These are phyloP conservation scores for Diachasmimorpha longicaudata DNA, from an alignment of 1,140 invertebrate genomes.

Conservation along the genomic window DNA sequence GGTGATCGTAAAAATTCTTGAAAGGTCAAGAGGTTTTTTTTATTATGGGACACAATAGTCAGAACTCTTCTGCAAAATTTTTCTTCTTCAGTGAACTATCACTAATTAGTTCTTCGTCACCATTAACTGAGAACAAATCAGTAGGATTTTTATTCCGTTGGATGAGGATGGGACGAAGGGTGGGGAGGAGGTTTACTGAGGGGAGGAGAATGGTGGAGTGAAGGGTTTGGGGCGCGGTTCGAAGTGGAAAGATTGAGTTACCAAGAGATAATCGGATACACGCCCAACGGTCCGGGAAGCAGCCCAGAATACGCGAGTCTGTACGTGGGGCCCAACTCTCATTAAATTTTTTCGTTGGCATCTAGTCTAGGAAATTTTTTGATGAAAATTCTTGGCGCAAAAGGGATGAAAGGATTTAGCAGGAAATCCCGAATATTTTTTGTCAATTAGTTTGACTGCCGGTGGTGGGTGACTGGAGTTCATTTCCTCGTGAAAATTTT, in stretches of 20 bases:
- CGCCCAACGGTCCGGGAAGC: constrained; percentile 45
- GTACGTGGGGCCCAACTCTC: constrained; percentile 24
- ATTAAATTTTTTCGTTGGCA: neutral
- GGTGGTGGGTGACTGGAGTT: too few species aligned
- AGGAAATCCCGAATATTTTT: too few species aligned
- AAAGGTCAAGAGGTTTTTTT: too few species aligned
- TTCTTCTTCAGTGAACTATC: too few species aligned
- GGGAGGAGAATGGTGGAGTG: neutral
- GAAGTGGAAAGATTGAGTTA: constrained; percentile 50
- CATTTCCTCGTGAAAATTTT: too few species aligned
- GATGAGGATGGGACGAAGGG: neutral
- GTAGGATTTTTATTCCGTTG: neutral
- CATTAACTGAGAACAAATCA: neutral
- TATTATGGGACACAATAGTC: too few species aligned
- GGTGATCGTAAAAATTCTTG: too few species aligned
- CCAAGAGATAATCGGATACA: constrained; percentile 54
- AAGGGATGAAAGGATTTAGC: neutral
- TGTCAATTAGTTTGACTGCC: too few species aligned
- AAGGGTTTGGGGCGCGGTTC: constrained; percentile 19
- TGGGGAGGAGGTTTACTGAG: neutral
- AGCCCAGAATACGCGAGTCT: constrained; percentile 41
- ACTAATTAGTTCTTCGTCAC: neutral
- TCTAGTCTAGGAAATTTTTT: neutral
- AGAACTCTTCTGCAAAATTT: too few species aligned
- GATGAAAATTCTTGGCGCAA: neutral